Evolutionary conservation across 2,113 vertebrate species (phyloP), one percentile per base, ranked within the genome.

Genomic region (Halichoerus grypus): DNA sequence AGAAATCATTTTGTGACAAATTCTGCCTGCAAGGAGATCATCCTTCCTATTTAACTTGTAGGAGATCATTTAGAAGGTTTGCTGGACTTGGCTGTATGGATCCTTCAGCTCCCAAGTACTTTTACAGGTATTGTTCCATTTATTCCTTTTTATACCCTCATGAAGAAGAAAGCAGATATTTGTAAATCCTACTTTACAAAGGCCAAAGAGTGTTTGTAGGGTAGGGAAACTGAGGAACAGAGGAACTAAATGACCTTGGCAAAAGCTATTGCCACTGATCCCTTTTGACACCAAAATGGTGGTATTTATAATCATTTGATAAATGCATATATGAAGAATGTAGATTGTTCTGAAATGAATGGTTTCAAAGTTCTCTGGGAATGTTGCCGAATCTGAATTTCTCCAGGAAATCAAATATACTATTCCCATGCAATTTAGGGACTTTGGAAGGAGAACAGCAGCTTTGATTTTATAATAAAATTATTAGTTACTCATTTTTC

Each of bases 401-500:
- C 4, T 92, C 61, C 46, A 87, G 94, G 36, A 90, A 96, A 59
- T 91, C 51, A 63, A 86, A 83, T 51, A 72, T 42, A 65, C 19
- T 95, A 36, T 94, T 74, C 31, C 18, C 26, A 42, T 46, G 12
- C 11, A 97, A 83, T 90, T 74, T 94, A 79, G 59, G 39, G 49
- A 83, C 42, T 92, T 95, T 92, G 69, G 55, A 96, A 92, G 71
- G 39, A 85, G 39, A 92, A 42, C 33, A 89, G 80, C 63, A 95
- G 33, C 39, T 97, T 96, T 91, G 86, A 95, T 95, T 98, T 96
- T 93, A 72, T 79, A 63, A 55, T 83, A 57, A 77, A 61, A 51
- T 31, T 69, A 21, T 74, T 67, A 72, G 63, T 91, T 72, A 59
- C 14, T 96, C 13, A 93, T 95, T 97, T 90, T 95, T 97, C 33